phyloP scores from a whole-genome alignment of 1,140 invertebrate genomes.

The Drosophila leontia region DNA sequence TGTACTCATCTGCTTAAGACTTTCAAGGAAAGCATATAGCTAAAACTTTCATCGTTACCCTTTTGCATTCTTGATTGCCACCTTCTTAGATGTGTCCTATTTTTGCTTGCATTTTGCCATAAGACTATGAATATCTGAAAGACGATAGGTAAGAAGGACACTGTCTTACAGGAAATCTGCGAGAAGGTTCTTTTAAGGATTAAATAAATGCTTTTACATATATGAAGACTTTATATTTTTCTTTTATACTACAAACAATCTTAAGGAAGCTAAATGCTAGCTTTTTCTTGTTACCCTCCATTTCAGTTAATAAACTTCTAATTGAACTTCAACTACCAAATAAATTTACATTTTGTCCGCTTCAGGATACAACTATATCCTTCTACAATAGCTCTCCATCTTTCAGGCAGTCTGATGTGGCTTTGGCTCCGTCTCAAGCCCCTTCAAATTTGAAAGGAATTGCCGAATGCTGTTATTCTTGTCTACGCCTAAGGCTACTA shows the following conservation, averaged over 20 bases:
- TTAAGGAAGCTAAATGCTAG: too few species aligned
- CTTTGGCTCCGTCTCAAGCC: slow-evolving; percentile 14
- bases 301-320: not conserved
- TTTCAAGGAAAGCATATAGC: not conserved
- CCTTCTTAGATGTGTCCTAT: not conserved
- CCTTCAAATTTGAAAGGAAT: slow-evolving; percentile 10
- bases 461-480: slow-evolving; percentile 34
- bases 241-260: too few species aligned
- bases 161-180: not conserved
- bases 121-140: too few species aligned
- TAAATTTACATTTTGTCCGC: not conserved
- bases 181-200: too few species aligned
- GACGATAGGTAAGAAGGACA: not conserved
- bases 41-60: not conserved
- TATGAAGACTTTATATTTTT: too few species aligned
- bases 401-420: not conserved
- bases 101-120: not conserved
- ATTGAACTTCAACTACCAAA: not conserved
- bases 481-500: slow-evolving; percentile 41
- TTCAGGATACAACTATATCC: not conserved
- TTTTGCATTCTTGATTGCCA: not conserved
- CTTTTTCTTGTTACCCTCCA: too few species aligned
- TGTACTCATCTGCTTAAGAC: not conserved
- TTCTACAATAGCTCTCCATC: not conserved
- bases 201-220: too few species aligned